Base-by-base conservation (phyloP, 2,888 invertebrate species). In the Rambutsinella grinnellia region DNA sequence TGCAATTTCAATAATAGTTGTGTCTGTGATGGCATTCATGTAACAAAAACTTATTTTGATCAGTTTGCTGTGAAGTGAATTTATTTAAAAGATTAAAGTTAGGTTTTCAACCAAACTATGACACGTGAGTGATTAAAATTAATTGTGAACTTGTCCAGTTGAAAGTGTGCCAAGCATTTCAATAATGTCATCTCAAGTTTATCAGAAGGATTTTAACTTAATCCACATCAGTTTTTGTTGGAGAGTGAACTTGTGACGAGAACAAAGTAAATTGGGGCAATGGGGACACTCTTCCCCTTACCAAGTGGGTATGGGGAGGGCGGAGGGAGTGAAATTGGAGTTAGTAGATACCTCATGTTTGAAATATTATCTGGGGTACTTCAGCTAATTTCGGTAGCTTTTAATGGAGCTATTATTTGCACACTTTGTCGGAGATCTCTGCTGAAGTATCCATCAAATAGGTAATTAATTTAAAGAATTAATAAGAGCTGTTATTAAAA, bases 401-500 rank as follows among this genome's bases (percentile, higher is more conserved):
- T 82, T 74, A 84, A 84, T 70, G 84, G 81, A 49, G 82, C 84
- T 21, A 82, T 84, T 51, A 79, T 82, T 66, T 81, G 82, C 21
- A 80, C 81, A 2, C 62, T 84, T n/a, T 78, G 80, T 53, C 75
- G 78, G 66, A 80, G 82, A 60, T 79, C 81, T 36, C 71, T 84
- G 26, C 72, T 82, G 17, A 75, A 77, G 28, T 80, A 77, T 60
- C 80, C 84, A n/a, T 82, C 82, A 17, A 84, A 81, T 71, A 80
- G 82, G 83, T 82, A 70, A 81, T 26, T 54, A 44, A 51, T 36
- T 36, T 36, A 13, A 36, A 36, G n/a, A 36, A 36, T 36, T 36
- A 36, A 13, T 36, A 36, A 36, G 5, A 36, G 13, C n/a, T 8
- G 13, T 36, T 36, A 36, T 36, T 36, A 36, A 36, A 13, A 36